Evolutionary conservation across 2,797 vertebrate species (phyloP), one percentile per base, ranked within the genome.

Genomic region (Micropoecilia bifurca): DNA sequence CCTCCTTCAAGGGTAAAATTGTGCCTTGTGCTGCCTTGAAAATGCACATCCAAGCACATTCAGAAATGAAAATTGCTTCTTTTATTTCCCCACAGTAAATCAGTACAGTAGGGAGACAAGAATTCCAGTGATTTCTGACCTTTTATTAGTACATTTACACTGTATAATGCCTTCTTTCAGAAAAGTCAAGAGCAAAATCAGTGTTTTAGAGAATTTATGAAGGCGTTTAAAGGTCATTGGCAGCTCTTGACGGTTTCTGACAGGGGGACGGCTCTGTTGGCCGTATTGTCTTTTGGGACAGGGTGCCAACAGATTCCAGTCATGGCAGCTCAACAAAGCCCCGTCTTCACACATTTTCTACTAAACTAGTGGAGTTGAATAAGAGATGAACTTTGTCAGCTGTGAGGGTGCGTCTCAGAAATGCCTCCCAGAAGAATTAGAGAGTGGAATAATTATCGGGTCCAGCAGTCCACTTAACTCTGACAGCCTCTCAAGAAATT

Each of bases 401-500:
- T 88, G 75, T 77, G 81, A 89, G 80, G 76, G 79, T 83, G 71
- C 36, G 80, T 81, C 83, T 89, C 80, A 71, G 74, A 86, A 36
- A 77, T 72, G 68, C 71, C 84, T 84, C 81, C 83, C 79, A 77
- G 86, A 77, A 22, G 72, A 78, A 71, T 43, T 81, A 69, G 76
- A 9, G 76, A 88, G 81, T 36, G 13, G 76, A 89, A 88, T 92
- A 88, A 91, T 91, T 81, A 89, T 88, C 83, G 72, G 73, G 69
- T 88, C 76, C 83, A 79, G 89, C 88, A 88, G 88, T 85, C 82
- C 86, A 80, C 86, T 89, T 85, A 71, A 78, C 73, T 73, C 78
- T 77, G 81, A 90, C 82, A 45, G 79, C 59, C 77, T 81, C 79
- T 80, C 76, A 80, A 90, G 81, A 89, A 79, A 80, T 89, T 82